phyloP scores from a whole-genome alignment of 2,113 vertebrate species.

The Brachypteracias leptosomus region DNA sequence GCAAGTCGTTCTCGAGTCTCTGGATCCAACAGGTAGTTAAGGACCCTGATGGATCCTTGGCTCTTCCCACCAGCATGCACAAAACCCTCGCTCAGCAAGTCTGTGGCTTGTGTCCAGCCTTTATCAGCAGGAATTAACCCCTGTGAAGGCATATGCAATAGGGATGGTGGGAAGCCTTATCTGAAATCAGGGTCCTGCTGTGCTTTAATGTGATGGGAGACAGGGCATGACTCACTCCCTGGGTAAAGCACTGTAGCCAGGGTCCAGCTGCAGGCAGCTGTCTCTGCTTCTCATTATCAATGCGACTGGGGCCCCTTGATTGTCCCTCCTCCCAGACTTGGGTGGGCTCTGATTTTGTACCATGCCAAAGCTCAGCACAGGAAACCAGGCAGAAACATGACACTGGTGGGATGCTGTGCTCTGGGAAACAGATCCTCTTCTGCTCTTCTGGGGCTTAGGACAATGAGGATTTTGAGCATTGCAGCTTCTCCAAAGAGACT shows the following conservation, averaged over 20 bases:
- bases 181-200: neutral
- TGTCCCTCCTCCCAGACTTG: neutral
- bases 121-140: neutral
- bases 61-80: neutral
- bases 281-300: neutral
- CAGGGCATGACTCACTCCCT: neutral
- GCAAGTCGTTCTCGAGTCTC: neutral
- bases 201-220: neutral
- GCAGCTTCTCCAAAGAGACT: neutral
- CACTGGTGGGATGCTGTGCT: neutral
- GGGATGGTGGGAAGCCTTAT: neutral
- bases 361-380: neutral
- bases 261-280: neutral
- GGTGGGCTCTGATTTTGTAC: neutral
- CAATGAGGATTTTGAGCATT: neutral
- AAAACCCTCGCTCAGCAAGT: accelerated
- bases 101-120: neutral
- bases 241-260: neutral
- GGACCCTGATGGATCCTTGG: neutral
- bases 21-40: neutral
- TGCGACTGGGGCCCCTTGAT: neutral
- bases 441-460: neutral
- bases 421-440: neutral
- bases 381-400: neutral
- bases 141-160: neutral